These are phyloP conservation scores for Chlorops oryzae DNA, from an alignment of 1,140 invertebrate genomes.

Conservation along the genomic window DNA sequence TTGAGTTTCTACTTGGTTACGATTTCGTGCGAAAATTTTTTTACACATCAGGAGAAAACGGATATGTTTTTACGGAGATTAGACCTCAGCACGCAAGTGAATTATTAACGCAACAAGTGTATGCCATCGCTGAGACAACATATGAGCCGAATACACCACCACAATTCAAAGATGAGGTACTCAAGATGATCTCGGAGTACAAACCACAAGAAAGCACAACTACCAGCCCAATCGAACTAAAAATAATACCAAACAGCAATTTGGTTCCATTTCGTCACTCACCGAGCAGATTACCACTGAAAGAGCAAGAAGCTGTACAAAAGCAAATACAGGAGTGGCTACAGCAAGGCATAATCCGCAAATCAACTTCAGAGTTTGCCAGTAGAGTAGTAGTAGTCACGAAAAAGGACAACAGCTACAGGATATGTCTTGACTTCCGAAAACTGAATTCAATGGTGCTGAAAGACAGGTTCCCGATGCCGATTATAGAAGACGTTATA, in stretches of 20 bases:
- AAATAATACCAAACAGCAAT: conserved; percentile 5
- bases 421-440: conserved; percentile 28
- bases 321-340: conserved; percentile 16
- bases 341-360: conserved; percentile 5
- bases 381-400: conserved; percentile 31
- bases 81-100: no score
- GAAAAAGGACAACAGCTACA: conserved; percentile 23
- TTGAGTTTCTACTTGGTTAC: no score
- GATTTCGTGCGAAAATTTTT: no score
- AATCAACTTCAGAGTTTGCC: conserved; percentile 17
- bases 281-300: conserved; percentile 10
- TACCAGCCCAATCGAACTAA: conserved; percentile 2
- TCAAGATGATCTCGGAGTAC: neutral
- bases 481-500: conserved; percentile 23
- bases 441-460: conserved; percentile 21
- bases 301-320: conserved; percentile 7
- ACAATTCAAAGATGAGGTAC: conserved; percentile 1
- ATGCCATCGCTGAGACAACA: neutral
- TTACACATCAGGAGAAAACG: no score
- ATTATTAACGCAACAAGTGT: neutral
- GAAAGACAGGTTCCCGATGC: conserved; percentile 27
- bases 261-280: conserved; percentile 8
- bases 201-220: neutral
- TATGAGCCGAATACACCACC: conserved; percentile 5
- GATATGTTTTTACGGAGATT: no score